Base-by-base conservation (phyloP, 2,797 vertebrate genomes). In the Oryzias sinensis region DNA sequence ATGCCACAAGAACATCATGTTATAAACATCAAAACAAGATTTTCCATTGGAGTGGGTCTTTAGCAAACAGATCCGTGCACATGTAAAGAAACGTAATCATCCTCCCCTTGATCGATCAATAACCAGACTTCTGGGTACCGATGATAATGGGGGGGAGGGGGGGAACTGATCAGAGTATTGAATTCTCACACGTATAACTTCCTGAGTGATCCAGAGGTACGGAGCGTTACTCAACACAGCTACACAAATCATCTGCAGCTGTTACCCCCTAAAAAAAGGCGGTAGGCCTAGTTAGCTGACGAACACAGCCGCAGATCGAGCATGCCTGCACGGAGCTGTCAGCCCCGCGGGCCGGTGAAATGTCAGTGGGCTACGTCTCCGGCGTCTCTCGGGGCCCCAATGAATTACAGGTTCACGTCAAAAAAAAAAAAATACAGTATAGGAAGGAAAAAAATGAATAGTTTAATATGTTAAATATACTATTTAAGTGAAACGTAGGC, bases 231-330 rank as follows among this genome's bases (percentile, higher is more conserved):
- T 84, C 77, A 71, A 79, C 77, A 76, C 62, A 50, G 80, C 74
- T 72, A 77, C 76, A 84, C 80, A 82, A 86, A 87, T 81, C 68
- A 86, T 82, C 75, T 69, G 81, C 88, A 87, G 83, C 85, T 86
- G 81, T 75, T 72, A 42, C 37, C 11, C 33, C 43, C 4, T 7
- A 0, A 8, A 14, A 37, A 37, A 59, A 67, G 70, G 65, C 56
- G 80, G 62, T 56, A 72, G 88, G 88, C 88, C 88, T 88, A 83
- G 83, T 74, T 76, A 75, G 77, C 77, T 24, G 56, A 57, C 66
- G 66, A 82, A 56, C 72, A 53, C 74, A 78, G 82, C 69, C 69
- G 71, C 59, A 53, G 62, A 70, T 82, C 62, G 14, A 14, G 7
- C 9, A 68, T 72, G 77, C 72, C 76, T 53, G 52, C 57, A 49